A percentile compares a stretch with the other conserved stretches of the same genome.
phyloP scores from a whole-genome alignment of 2,113 vertebrate species.

The Sorex araneus region DNA sequence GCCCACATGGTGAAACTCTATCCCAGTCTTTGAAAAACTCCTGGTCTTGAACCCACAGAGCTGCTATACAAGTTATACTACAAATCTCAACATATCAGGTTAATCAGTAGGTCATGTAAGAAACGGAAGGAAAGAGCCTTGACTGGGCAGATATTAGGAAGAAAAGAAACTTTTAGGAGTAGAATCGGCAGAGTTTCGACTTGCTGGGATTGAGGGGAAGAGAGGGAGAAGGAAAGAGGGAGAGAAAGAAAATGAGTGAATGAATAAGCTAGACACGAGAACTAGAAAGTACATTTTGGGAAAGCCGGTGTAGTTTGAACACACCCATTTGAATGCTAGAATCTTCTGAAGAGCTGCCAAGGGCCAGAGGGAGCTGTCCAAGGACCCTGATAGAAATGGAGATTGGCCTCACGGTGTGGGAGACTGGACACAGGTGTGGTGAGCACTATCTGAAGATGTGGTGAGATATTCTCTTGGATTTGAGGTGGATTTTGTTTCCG shows the following conservation, averaged over 20 bases:
- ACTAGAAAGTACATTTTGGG: background rate
- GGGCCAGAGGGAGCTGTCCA: no score
- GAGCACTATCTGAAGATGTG: no score
- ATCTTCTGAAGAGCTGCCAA: background rate
- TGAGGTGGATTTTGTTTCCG: no score
- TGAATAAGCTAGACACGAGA: no score
- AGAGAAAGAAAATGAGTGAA: no score
- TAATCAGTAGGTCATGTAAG: background rate
- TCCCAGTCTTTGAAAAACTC: background rate
- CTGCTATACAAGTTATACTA: background rate
- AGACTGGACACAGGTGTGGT: no score
- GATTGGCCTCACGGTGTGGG: no score
- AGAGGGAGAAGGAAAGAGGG: no score
- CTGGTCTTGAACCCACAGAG: background rate
- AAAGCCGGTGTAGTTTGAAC: background rate
- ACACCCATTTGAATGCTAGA: background rate
- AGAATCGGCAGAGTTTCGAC: background rate
- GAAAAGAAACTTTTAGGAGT: background rate
- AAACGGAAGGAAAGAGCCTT: background rate
- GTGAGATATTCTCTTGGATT: no score
- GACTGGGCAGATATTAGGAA: fast-evolving
- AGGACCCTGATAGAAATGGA: no score
- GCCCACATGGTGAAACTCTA: background rate
- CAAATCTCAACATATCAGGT: no score
- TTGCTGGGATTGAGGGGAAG: background rate